A percentile compares a stretch with the other conserved stretches of the same genome.
These are phyloP conservation scores for Lumbricus terrestris DNA, from an alignment of 2,888 invertebrate genomes.

Conservation along the genomic window DNA sequence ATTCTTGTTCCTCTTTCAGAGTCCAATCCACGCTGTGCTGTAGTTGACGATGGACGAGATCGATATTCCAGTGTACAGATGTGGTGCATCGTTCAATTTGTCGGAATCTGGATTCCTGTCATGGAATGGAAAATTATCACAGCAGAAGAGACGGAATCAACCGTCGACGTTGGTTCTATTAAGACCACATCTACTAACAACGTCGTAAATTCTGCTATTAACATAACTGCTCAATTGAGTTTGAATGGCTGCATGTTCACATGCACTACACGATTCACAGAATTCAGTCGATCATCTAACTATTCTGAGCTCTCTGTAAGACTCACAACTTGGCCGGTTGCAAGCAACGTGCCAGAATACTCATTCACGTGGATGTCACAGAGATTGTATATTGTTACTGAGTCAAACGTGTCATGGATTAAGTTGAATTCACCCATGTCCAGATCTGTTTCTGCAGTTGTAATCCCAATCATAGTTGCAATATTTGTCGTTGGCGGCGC, in stretches of 20 bases:
- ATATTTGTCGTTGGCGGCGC: too few relatives aligned
- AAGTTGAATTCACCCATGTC: neutral
- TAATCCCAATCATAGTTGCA: neutral
- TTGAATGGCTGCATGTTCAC: neutral
- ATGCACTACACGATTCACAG: neutral
- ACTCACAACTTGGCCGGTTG: neutral
- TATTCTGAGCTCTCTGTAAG: neutral
- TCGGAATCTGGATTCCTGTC: neutral
- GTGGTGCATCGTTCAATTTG: neutral
- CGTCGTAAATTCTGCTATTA: neutral
- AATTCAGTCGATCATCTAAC: neutral
- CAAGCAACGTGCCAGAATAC: neutral
- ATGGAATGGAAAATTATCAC: neutral
- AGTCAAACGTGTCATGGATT: neutral
- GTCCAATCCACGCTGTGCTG: neutral
- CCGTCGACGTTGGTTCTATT: neutral
- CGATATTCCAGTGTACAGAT: neutral
- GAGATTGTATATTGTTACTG: neutral
- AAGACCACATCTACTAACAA: neutral
- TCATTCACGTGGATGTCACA: neutral
- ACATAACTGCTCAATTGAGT: neutral
- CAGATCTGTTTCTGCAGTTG: neutral
- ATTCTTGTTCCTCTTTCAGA: neutral
- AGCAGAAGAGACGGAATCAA: neutral
- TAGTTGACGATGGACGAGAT: neutral